phyloP scores from a whole-genome alignment of 2,888 invertebrate species.

The Smittia sp. region DNA sequence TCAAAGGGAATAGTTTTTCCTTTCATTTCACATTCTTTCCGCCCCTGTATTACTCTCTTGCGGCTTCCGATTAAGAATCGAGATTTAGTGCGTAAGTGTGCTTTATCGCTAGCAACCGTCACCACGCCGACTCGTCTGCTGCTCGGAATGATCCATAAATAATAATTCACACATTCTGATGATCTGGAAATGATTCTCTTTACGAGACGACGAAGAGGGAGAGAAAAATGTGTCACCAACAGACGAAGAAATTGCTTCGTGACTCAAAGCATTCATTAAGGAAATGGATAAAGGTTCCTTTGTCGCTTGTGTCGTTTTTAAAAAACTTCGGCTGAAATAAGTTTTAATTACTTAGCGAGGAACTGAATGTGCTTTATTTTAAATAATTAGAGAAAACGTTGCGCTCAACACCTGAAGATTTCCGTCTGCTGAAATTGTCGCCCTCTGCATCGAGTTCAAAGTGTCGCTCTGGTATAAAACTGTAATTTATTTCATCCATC shows the following conservation, averaged over 20 bases:
- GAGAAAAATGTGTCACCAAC: slow-evolving; percentile 34
- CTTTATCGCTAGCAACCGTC: slow-evolving; percentile 29
- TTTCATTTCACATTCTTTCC: slow-evolving; percentile 9
- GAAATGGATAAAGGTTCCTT: neutral
- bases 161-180: slow-evolving; percentile 37
- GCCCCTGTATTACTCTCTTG: slow-evolving; percentile 1
- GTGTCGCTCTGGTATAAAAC: neutral
- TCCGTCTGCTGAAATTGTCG: neutral
- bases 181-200: slow-evolving; percentile 35
- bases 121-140: neutral
- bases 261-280: neutral
- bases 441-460: neutral
- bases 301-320: neutral
- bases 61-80: slow-evolving; percentile 17
- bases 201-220: neutral
- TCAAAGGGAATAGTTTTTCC: neutral
- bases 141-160: slow-evolving; percentile 36
- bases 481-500: slow-evolving; percentile 27
- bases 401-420: slow-evolving; percentile 9
- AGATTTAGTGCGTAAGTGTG: slow-evolving; percentile 24
- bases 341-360: slow-evolving; percentile 1
- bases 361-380: neutral
- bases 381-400: neutral
- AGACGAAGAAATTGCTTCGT: neutral
- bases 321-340: neutral